phyloP scores from a whole-genome alignment of 92 coral and sea anemone genomes.

The Plumapathes pennacea region DNA sequence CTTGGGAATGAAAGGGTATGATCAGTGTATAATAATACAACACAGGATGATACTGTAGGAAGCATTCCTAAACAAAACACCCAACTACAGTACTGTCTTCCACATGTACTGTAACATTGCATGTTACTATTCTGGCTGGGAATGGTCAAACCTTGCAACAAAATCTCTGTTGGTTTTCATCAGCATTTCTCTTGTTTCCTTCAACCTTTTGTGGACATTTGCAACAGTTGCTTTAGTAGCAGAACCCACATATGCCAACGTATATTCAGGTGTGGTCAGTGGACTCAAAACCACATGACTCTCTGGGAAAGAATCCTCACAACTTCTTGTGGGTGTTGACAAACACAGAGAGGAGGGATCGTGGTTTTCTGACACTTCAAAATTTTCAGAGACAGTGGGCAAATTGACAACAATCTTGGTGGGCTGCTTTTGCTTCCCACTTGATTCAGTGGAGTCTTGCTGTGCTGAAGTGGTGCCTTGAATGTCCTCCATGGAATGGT shows the following conservation, averaged over 20 bases:
- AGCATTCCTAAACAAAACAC: too few species aligned
- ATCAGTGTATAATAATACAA: too few species aligned
- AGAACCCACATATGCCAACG: constrained; percentile 63
- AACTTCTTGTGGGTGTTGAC: neutral
- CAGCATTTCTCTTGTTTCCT: constrained; percentile 71
- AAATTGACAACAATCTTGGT: too few species aligned
- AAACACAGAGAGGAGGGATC: neutral
- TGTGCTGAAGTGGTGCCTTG: too few species aligned
- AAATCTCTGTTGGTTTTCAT: constrained; percentile 58
- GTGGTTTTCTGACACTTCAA: constrained; percentile 23
- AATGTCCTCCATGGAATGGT: too few species aligned
- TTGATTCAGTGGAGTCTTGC: too few species aligned
- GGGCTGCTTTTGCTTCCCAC: too few species aligned
- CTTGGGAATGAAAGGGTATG: too few species aligned
- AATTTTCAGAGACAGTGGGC: constrained; percentile 26
- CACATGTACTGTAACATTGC: too few species aligned
- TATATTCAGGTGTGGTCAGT: constrained; percentile 42
- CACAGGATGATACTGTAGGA: too few species aligned
- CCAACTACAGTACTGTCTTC: too few species aligned
- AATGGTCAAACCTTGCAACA: constrained; percentile 57
- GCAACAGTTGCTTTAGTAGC: constrained; percentile 68
- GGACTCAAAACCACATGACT: constrained; percentile 1
- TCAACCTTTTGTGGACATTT: constrained; percentile 77
- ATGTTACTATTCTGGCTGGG: constrained; percentile 4
- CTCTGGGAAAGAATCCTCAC: neutral